These are phyloP conservation scores for Drosophila ambigua DNA, from an alignment of 1,140 invertebrate genomes.

Conservation along the genomic window DNA sequence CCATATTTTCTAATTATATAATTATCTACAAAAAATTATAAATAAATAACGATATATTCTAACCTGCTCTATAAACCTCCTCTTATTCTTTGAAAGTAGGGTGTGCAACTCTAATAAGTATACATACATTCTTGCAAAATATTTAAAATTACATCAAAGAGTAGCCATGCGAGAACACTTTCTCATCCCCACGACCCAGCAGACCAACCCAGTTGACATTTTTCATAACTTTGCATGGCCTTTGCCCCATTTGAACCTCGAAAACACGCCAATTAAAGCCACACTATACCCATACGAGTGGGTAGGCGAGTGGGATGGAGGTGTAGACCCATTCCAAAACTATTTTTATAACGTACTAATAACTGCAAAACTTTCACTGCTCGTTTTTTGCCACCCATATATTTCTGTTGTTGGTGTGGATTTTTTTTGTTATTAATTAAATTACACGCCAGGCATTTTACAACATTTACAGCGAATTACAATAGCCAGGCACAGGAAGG, in stretches of 20 bases:
- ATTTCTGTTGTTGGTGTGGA: conserved; percentile 27
- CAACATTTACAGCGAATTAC: conserved; percentile 82
- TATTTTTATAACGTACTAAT: conserved; percentile 81
- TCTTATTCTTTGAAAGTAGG: not conserved
- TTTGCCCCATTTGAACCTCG: conserved; percentile 20
- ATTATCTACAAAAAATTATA: no score
- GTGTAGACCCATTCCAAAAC: conserved; percentile 42
- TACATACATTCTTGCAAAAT: conserved; percentile 29
- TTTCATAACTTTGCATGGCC: conserved; percentile 49
- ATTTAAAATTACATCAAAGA: conserved; percentile 33
- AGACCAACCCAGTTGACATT: conserved; percentile 52
- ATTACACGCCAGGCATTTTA: conserved; percentile 81
- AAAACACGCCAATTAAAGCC: conserved; percentile 70
- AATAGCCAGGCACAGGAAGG: conserved; percentile 50
- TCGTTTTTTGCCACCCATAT: conserved; percentile 65
- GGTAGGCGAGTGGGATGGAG: not conserved
- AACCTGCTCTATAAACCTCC: no score
- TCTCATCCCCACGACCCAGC: no score
- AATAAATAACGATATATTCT: no score
- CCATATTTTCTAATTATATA: no score
- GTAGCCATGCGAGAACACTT: conserved; percentile 20
- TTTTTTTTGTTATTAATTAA: conserved; percentile 75
- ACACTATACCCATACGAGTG: conserved; percentile 34
- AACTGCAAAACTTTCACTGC: conserved; percentile 81
- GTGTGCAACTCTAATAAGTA: conserved; percentile 3